Evolutionary conservation across 2,113 vertebrate species (phyloP).

Genomic region (Phainopepla nitens): DNA sequence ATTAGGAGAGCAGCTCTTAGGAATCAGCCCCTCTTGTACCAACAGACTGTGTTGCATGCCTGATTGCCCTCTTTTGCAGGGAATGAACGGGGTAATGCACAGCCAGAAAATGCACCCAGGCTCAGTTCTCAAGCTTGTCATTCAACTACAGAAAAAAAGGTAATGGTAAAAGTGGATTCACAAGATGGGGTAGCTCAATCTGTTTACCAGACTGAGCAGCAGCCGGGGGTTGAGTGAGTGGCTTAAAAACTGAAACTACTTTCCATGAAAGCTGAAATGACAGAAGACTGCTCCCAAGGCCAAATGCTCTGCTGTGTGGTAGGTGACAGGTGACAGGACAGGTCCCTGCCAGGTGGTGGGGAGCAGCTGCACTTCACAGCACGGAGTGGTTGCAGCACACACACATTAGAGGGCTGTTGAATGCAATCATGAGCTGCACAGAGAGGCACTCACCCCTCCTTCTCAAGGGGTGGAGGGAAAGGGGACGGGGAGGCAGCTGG

Average conservation of each 20-base stretch:
- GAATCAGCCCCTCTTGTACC: not conserved
- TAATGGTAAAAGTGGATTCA: not conserved
- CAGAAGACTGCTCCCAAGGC: not conserved
- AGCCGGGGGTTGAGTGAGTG: not conserved
- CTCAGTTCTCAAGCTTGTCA: not conserved
- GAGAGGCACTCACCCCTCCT: not conserved
- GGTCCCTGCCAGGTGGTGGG: accelerated
- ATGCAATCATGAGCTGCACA: not conserved
- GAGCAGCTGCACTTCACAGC: accelerated
- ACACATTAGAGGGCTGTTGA: not conserved
- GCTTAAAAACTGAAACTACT: not conserved
- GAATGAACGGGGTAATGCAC: accelerated
- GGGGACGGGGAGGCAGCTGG: not conserved
- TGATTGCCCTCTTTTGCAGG: accelerated
- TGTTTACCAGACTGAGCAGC: not conserved
- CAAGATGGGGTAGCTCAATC: not conserved
- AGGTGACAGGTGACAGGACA: not conserved
- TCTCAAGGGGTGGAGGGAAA: accelerated
- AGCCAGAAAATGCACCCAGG: not conserved
- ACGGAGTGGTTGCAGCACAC: not conserved
- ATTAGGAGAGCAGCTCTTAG: not conserved
- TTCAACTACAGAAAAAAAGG: not conserved
- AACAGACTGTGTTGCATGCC: accelerated
- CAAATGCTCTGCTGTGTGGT: not conserved
- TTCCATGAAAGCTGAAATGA: not conserved